Evolutionary conservation across 2,797 vertebrate genomes (phyloP), one percentile per base, ranked within the genome.

Genomic region (Crax fasciolata): DNA sequence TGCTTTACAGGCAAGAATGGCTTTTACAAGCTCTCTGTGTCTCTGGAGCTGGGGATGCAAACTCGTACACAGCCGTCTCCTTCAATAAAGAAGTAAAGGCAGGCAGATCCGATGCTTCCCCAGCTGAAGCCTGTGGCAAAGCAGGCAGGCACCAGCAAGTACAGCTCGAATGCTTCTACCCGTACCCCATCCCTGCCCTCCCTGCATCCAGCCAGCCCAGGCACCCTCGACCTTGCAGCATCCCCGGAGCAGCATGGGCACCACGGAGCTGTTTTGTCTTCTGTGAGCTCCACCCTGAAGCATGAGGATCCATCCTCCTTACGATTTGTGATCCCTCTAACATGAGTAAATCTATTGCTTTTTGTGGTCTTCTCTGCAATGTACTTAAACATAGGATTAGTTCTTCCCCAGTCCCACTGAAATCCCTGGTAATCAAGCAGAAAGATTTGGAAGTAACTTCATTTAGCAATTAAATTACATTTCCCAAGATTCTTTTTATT

Each of bases 141-240:
- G 43, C 28, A 24, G 11, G 27, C 25, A 54, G 49, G 49, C 9
- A 23, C 25, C 1, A 1, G 18, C 24, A 62, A 63, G 28, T 1
- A 6, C 38, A 48, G 18, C 44, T 15, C 1, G 0, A 7, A 13
- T 18, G 35, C 28, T 13, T 4, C 13, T 38, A 20, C 19, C 0
- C 0, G 20, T 20, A n/a, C 1, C 1, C n/a, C 1, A 0, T 66
- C 11, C 25, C 5, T 32, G 25, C 23, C 35, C 11, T 61, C 4
- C 38, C 30, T 38, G 28, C 54, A 41, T 66, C 3, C 5, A 13
- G 30, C 16, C 73, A 78, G 20, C 41, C n/a, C 48, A 3, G 6
- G 32, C 24, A 35, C 25, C 51, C 71, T 58, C 1, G 2, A 11
- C 0, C 0, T 30, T 4, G 16, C 90, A 51, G n/a, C 43, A 62